phyloP scores from a whole-genome alignment of 1,140 invertebrate species.

The Elymnias hypermnestra region DNA sequence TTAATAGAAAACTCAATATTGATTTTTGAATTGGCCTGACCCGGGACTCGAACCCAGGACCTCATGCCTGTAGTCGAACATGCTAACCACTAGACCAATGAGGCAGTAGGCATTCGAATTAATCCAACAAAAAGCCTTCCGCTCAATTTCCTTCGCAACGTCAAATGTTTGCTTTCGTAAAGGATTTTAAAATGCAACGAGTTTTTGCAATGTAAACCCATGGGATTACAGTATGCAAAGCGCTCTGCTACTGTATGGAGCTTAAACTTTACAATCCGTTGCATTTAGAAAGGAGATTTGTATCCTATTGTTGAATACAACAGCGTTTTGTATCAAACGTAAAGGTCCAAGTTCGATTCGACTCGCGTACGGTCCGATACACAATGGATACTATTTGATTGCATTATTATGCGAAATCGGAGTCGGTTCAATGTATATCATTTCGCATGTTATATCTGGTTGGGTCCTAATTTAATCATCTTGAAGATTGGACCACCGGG shows the following conservation, averaged over 20 bases:
- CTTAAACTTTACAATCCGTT: constrained; percentile 23
- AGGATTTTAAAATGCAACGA: constrained; percentile 70
- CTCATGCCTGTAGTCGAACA: no score
- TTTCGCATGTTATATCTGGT: constrained; percentile 70
- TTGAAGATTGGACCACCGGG: constrained; percentile 71
- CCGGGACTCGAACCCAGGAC: no score
- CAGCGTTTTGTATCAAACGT: constrained; percentile 16
- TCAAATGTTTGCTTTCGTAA: constrained; percentile 67
- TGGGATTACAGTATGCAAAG: constrained; percentile 62
- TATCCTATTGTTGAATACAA: constrained; percentile 4
- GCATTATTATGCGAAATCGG: constrained; percentile 68
- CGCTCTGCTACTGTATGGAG: constrained; percentile 23
- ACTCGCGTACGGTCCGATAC: constrained; percentile 30
- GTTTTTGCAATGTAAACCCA: constrained; percentile 53
- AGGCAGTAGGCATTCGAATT: no score
- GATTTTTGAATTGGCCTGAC: no score
- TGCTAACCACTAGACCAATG: no score
- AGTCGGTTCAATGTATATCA: constrained; percentile 67
- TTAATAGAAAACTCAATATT: no score
- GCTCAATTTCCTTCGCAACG: constrained; percentile 63
- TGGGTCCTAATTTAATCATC: constrained; percentile 73
- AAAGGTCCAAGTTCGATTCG: constrained; percentile 33
- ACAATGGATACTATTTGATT: constrained; percentile 66
- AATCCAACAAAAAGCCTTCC: constrained; percentile 48
- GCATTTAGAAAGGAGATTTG: constrained; percentile 3